phyloP scores from a whole-genome alignment of 1,140 invertebrate genomes.

The Plectrocnemia conspersa region DNA sequence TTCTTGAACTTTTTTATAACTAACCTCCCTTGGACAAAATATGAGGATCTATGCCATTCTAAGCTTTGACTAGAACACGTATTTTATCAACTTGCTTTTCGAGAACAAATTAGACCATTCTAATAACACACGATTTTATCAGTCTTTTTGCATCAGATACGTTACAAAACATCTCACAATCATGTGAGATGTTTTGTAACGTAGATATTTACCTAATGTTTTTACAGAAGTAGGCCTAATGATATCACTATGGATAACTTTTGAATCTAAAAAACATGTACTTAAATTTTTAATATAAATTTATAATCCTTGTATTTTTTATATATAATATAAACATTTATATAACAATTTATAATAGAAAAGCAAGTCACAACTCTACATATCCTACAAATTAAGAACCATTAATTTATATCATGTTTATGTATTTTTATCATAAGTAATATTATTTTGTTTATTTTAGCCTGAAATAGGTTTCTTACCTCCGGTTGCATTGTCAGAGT shows the following conservation, averaged over 20 bases:
- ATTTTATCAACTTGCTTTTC: not conserved
- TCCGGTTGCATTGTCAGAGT: conserved; percentile 8
- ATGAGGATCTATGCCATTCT: not conserved
- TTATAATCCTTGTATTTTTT: conserved; percentile 1
- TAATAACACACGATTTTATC: not conserved
- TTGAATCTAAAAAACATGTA: too few relatives aligned
- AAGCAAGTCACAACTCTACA: too few relatives aligned
- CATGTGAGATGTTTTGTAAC: too few relatives aligned
- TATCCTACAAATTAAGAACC: not conserved
- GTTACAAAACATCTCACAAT: too few relatives aligned
- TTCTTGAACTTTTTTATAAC: too few relatives aligned
- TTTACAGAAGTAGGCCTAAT: too few relatives aligned
- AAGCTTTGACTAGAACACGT: too few relatives aligned
- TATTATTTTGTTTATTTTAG: conserved; percentile 15
- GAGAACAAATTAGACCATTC: not conserved
- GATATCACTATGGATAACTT: too few relatives aligned
- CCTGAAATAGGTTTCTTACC: conserved; percentile 6
- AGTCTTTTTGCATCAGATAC: too few relatives aligned
- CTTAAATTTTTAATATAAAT: not conserved
- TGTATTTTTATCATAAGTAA: conserved; percentile 8
- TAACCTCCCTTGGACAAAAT: not conserved
- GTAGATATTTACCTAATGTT: too few relatives aligned
- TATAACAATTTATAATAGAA: not conserved
- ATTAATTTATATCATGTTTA: not conserved
- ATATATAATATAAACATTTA: not conserved